These are phyloP conservation scores for Drosophila rubida DNA, from an alignment of 2,888 invertebrate genomes.

Conservation along the genomic window DNA sequence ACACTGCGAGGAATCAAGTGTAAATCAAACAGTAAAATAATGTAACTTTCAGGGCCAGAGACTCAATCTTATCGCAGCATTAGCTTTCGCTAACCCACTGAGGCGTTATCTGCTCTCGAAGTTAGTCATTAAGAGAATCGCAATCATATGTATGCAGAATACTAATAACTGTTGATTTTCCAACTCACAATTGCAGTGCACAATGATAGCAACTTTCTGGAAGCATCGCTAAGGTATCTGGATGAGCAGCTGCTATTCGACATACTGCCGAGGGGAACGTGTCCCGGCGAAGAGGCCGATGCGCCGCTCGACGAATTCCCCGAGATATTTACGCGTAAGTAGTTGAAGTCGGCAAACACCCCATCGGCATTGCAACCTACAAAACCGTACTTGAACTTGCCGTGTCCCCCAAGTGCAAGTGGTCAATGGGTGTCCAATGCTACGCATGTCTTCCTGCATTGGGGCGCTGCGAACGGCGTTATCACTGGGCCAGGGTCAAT, in stretches of 20 bases:
- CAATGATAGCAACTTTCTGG: conserved; percentile 70
- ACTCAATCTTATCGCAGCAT: conserved; percentile 25
- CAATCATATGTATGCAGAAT: neutral
- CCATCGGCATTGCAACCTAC: neutral
- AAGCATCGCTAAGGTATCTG: conserved; percentile 73
- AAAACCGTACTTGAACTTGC: conserved; percentile 46
- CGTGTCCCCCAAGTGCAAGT: conserved; percentile 31
- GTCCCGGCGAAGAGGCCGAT: conserved; percentile 58
- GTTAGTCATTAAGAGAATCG: neutral
- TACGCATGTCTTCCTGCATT: conserved; percentile 46
- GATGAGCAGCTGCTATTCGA: conserved; percentile 72
- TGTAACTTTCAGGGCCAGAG: neutral
- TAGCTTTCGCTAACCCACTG: conserved; percentile 11
- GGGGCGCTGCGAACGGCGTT: conserved; percentile 14
- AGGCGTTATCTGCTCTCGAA: conserved; percentile 29
- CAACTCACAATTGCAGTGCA: conserved; percentile 29
- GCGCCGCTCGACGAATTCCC: conserved; percentile 80
- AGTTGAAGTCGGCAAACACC: neutral
- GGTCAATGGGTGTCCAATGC: conserved; percentile 27
- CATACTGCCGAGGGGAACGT: conserved; percentile 66
- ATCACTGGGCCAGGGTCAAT: conserved; percentile 62
- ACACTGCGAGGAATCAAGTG: too few species aligned
- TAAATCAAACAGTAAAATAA: neutral
- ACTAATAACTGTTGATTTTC: conserved; percentile 3
- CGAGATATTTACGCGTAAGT: conserved; percentile 80